Conservation (phyloP, 1,140 invertebrate genomes). For the Neoseiulus cucumeris region DNA sequence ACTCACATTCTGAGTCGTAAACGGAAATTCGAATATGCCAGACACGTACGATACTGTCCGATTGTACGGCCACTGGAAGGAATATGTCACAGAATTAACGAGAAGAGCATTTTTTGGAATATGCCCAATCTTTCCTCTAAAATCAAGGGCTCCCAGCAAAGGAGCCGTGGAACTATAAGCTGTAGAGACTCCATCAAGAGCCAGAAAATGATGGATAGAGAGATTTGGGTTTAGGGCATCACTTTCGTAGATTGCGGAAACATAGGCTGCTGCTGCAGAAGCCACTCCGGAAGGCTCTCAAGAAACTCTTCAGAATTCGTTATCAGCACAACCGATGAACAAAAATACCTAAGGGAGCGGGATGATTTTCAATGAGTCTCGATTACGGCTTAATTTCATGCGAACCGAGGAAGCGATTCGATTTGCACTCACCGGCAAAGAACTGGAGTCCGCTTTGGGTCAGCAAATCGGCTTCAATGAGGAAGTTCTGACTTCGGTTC, state of each 20-base stretch:
- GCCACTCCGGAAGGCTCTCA: no score
- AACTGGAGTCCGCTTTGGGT: slow-evolving; percentile 8
- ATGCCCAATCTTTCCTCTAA: no score
- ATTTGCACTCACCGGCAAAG: background rate
- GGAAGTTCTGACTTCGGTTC: background rate
- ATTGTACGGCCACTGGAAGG: slow-evolving; percentile 1
- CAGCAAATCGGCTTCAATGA: background rate
- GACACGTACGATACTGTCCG: background rate
- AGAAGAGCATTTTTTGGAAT: no score
- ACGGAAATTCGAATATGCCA: slow-evolving; percentile 7
- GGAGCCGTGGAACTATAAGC: background rate
- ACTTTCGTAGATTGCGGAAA: no score
- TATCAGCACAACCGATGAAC: no score
- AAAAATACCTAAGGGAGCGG: no score
- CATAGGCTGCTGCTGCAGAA: no score
- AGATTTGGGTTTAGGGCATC: background rate
- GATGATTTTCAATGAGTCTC: no score
- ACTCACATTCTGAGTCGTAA: slow-evolving; percentile 7
- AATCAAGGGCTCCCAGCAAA: no score
- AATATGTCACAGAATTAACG: background rate
- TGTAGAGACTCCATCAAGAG: background rate
- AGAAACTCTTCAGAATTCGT: no score
- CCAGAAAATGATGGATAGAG: background rate
- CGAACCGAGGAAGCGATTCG: background rate
- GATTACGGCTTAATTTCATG: no score